Conservation (phyloP, 2,113 vertebrate species). For the Labeo rohita region DNA sequence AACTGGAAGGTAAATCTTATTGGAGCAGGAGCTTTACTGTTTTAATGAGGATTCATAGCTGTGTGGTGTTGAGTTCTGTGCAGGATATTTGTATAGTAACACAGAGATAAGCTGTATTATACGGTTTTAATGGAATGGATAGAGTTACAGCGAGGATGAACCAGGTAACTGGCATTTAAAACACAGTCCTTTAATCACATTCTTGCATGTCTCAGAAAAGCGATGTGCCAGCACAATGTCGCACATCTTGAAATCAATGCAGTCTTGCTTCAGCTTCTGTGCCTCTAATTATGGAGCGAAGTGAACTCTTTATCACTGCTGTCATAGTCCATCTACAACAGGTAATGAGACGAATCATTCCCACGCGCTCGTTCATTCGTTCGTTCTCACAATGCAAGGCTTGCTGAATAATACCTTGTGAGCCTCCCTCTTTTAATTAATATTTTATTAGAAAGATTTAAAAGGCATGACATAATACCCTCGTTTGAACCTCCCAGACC, state of each 20-base stretch:
- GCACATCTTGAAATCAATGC: constrained; percentile 26
- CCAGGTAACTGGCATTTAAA: constrained; percentile 20
- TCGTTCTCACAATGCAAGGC: background rate
- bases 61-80: background rate
- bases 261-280: background rate
- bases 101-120: background rate
- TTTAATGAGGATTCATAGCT: constrained; percentile 37
- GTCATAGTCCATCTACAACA: constrained; percentile 7
- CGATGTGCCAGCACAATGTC: constrained; percentile 17
- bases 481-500: background rate
- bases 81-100: background rate
- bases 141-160: background rate
- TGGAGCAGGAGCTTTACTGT: background rate
- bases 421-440: constrained; percentile 14
- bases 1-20: constrained; percentile 2
- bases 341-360: constrained; percentile 14
- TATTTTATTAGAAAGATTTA: constrained; percentile 28
- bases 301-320: constrained; percentile 34
- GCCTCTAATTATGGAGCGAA: constrained; percentile 48
- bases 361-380: background rate
- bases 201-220: background rate
- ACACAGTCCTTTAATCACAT: constrained; percentile 19
- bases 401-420: constrained; percentile 13
- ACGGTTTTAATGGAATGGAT: background rate
- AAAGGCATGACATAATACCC: background rate